Conservation (phyloP, 2,888 invertebrate genomes). For the Eupsilia transversa region DNA sequence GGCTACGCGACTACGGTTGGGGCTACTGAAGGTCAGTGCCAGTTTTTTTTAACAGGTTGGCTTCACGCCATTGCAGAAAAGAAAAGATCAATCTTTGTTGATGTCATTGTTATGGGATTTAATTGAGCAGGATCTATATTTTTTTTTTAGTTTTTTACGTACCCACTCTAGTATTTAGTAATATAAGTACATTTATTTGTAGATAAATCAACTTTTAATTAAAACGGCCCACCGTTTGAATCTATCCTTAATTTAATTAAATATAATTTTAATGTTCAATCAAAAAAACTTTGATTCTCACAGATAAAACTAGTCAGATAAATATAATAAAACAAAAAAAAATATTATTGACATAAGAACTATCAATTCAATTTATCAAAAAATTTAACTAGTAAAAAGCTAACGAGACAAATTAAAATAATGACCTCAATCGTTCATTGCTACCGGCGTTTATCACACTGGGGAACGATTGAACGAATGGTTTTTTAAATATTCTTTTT, state of each 20-base stretch:
- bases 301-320: conserved; percentile 8
- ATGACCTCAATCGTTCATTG: conserved; percentile 54
- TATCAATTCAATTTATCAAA: conserved; percentile 44
- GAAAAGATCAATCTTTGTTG: background rate
- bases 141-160: too few species aligned
- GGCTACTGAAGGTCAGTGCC: background rate
- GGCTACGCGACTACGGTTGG: background rate
- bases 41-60: background rate
- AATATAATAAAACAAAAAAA: background rate
- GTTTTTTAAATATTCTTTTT: conserved; percentile 47
- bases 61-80: background rate
- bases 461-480: conserved; percentile 46
- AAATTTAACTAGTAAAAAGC: conserved; percentile 25
- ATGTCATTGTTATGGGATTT: background rate
- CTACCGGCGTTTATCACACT: conserved; percentile 64
- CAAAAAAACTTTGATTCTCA: background rate
- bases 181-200: background rate
- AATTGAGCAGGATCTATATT: background rate
- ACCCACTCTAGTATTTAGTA: background rate
- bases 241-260: background rate
- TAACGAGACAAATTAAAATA: conserved; percentile 64
- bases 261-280: too few species aligned
- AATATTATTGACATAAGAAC: conserved; percentile 34
- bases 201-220: background rate
- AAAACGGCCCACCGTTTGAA: conserved; percentile 3